Conservation (phyloP, 1,140 invertebrate genomes). For the Diachasma alloeum region DNA sequence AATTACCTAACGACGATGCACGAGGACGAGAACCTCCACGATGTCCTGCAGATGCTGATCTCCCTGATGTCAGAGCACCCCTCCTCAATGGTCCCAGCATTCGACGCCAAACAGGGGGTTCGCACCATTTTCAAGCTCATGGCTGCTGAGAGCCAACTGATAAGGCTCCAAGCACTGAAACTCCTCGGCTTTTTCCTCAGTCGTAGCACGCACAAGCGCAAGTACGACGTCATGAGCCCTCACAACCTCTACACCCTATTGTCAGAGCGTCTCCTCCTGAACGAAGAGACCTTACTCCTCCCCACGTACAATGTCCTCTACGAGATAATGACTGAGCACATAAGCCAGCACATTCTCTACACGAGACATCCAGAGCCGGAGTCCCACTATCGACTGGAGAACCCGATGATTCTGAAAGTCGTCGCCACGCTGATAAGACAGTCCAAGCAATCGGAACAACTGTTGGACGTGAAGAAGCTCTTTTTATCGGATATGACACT, state of each 20-base stretch:
- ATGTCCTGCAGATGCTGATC: conserved; percentile 97
- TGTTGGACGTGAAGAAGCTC: conserved; percentile 93
- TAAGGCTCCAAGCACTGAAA: conserved; percentile 94
- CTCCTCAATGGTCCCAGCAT: conserved; percentile 97
- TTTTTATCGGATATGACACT: conserved; percentile 98
- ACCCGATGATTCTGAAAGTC: conserved; percentile 99
- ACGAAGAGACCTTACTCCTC: conserved; percentile 88
- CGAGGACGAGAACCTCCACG: conserved; percentile 98
- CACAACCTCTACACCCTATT: conserved; percentile 97
- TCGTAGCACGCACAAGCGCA: conserved; percentile 96
- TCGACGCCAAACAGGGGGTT: conserved; percentile 96
- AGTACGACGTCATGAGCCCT: conserved; percentile 98
- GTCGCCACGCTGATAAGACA: conserved; percentile 96
- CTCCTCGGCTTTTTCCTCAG: conserved; percentile 94
- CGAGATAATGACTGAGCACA: conserved; percentile 97
- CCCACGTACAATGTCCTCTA: conserved; percentile 99
- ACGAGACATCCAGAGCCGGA: conserved; percentile 93
- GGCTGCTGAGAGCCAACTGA: conserved; percentile 93
- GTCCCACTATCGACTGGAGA: conserved; percentile 93
- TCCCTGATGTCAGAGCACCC: conserved; percentile 98
- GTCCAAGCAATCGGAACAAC: conserved; percentile 90
- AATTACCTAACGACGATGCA: conserved; percentile 98
- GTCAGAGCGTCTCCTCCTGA: conserved; percentile 88
- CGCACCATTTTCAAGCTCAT: conserved; percentile 96
- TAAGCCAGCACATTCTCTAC: conserved; percentile 92